Evolutionary conservation across 2,888 invertebrate genomes (phyloP).

Genomic region (Eledona agricola): DNA sequence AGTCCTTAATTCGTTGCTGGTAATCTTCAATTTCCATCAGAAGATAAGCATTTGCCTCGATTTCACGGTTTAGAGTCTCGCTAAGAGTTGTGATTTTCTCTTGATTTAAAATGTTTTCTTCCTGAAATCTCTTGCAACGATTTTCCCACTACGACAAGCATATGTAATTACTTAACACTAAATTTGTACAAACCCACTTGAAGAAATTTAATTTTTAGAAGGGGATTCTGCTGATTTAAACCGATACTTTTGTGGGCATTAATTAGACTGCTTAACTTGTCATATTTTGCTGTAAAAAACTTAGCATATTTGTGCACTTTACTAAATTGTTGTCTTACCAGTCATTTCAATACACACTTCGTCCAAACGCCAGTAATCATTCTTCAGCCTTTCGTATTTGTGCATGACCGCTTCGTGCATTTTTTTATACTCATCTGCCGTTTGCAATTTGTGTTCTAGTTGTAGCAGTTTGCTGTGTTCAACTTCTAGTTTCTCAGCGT

Average conservation of each 20-base stretch:
- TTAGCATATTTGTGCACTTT: neutral
- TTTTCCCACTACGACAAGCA: conserved; percentile 14
- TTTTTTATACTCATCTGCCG: conserved; percentile 1
- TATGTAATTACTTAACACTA: neutral
- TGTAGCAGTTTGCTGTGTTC: conserved; percentile 3
- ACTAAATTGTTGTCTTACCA: conserved; percentile 2
- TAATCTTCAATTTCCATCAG: conserved; percentile 8
- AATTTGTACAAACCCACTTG: conserved; percentile 1
- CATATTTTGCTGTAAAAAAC: conserved; percentile 7
- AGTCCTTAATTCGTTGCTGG: conserved; percentile 4
- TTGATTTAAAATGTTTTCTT: conserved; percentile 5
- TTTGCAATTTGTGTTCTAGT: conserved; percentile 2
- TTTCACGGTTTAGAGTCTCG: conserved; percentile 7
- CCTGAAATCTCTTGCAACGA: conserved; percentile 5
- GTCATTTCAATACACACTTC: neutral
- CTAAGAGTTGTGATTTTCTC: conserved; percentile 3
- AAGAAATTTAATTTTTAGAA: conserved; percentile 17
- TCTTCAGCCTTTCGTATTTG: conserved; percentile 6
- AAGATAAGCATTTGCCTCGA: conserved; percentile 8
- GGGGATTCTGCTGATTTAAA: neutral
- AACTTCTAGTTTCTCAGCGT: conserved; percentile 4
- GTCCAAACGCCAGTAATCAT: conserved; percentile 2
- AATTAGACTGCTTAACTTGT: conserved; percentile 1
- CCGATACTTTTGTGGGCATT: neutral
- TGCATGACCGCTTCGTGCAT: neutral